Base-by-base conservation (phyloP, 2,888 invertebrate species). In the Melieria crassipennis region DNA sequence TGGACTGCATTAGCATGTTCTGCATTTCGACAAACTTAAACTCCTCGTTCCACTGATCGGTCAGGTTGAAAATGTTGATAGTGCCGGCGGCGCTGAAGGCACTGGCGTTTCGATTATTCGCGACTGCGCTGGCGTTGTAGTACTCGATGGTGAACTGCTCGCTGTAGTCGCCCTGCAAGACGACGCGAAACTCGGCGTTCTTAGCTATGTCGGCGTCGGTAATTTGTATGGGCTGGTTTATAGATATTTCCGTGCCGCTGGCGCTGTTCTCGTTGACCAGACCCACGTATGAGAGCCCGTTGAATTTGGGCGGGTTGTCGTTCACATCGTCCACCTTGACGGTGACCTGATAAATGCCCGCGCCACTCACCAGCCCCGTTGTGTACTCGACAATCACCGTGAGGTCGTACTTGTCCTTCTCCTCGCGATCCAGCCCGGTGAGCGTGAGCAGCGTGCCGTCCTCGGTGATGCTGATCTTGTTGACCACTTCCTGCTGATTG, bases 281-380 rank as follows among this genome's bases (percentile, higher is more conserved):
- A 1, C 95, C 94, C 79, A 94, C 92, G 82, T 95, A 97, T 1
- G 88, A 84, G 1, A 89, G 82, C 10, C 90, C 87, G 76, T 92
- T 91, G 83, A 97, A 97, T 71, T 90, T 85, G 0, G 97, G 97
- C 4, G 94, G 90, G 80, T 95, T 95, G 81, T 96, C 96, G 81
- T 96, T 96, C 74, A 94, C 94, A 82, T 96, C 96, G 73, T 94
- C 93, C 0, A 96, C 94, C 69, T 91, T 88, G 47, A 96, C 89
- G 10, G 91, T 92, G 1, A 94, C 92, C 89, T 94, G 94, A 81
- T 93, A 94, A 70, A 94, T 92, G 3, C 92, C 93, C 64, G 92
- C 92, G 7, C 91, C 91, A 74, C 91, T 91, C 69, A 91, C 89
- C 73, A 90, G 84, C 7, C 93, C 93, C 82, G 92, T 91, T 42